Evolutionary conservation across 2,888 invertebrate species (phyloP).

Genomic region (Rhimphoctona megacephalus): DNA sequence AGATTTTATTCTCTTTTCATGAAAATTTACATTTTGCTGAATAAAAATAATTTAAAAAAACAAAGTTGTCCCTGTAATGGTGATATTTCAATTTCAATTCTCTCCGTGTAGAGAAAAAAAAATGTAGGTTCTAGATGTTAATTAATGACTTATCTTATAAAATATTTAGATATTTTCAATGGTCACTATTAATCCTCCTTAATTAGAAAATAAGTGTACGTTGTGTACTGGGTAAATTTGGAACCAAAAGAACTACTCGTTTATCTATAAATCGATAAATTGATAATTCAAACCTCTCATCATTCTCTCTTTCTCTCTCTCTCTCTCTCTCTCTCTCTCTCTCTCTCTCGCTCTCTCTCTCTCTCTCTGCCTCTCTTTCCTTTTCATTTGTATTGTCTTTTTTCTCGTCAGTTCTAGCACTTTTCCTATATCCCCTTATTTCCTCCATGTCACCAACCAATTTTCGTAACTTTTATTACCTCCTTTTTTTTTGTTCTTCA

Average conservation of each 20-base stretch:
- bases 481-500: slow-evolving; percentile 14
- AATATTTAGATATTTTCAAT: not conserved
- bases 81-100: too few species aligned
- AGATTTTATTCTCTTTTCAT: too few species aligned
- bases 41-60: too few species aligned
- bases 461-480: slow-evolving; percentile 10
- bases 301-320: not conserved
- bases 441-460: slow-evolving; percentile 29
- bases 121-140: too few species aligned
- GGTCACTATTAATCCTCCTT: not conserved
- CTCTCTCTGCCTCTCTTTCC: not conserved
- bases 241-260: not conserved
- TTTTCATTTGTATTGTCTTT: not conserved
- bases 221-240: not conserved
- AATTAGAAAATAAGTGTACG: not conserved
- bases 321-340: too few species aligned
- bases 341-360: not conserved
- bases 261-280: slow-evolving; percentile 8
- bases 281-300: slow-evolving; percentile 4
- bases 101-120: too few species aligned
- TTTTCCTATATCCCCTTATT: slow-evolving; percentile 23
- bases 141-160: too few species aligned
- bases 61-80: too few species aligned
- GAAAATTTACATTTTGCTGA: too few species aligned
- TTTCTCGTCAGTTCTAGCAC: not conserved